Evolutionary conservation across 2,888 invertebrate species (phyloP), one percentile per base, ranked within the genome.

Genomic region (Acronicta psi): DNA sequence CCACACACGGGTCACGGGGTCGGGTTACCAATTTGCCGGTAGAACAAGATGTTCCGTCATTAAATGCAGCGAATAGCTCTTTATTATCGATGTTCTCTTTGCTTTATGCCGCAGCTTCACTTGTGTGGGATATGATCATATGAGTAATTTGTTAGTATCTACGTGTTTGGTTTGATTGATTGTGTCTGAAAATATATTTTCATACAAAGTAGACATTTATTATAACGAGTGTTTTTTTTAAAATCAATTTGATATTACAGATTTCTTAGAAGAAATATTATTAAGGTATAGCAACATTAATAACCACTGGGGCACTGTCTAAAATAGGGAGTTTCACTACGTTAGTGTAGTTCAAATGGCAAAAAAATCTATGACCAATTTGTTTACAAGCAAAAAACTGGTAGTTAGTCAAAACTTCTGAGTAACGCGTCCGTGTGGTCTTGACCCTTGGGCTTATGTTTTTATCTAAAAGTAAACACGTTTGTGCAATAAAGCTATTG

Each of bases 21-120:
- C 87, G 74, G 68, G 81, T 91, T 91, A 89, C 91, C 91, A 91
- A 91, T 91, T 91, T 90, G 79, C 77, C 59, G 75, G 75, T 62
- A 77, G 73, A 77, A 77, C 71, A 83, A 82, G 83, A 81, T 80
- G 76, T 75, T 69, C 65, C 69, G 57, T 77, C 84, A 82, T 80
- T 82, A 82, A 70, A 77, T 62, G 75, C 75, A 57, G 37, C 67
- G 45, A 75, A 73, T 69, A 75, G 59, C 67, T 78, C 76, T 77
- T 77, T 75, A 78, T 75, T 77, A 68, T 72, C 61, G 55, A 44
- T 36, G 51, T 59, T 36, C 75, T 68, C 63, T 63, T 59, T 60
- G 65, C 55, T 65, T 69, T 54, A 46, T 40, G 57, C 69, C 63
- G 62, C 63, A 31, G 36, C 41, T 46, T 16, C 40, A 50, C 49